Base-by-base conservation (phyloP, 2,888 invertebrate species). In the Troilus luridus region DNA sequence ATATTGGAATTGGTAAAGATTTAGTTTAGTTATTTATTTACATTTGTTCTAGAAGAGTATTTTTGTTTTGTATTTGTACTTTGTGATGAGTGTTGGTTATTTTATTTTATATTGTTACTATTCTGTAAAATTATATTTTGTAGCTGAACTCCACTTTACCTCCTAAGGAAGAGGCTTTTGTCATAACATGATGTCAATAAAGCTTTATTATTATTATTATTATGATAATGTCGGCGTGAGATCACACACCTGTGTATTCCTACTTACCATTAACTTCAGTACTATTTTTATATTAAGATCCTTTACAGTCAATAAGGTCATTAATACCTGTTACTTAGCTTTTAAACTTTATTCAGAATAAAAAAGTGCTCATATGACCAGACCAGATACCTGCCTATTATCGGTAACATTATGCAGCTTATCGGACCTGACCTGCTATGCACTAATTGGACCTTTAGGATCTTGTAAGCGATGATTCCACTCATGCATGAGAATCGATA, bases 341-440 rank as follows among this genome's bases (percentile, higher is more conserved):
- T 24, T 24, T 12, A 24, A 24, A 24, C 24, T 24, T 12, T 24
- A 67, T 67, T 8, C 41, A 41, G 41, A 41, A 67, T 10, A 67
- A 67, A 67, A n/a, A 27, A 5, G 24, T 24, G 12, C 14, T 67
- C 24, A 14, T 24, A 7, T 67, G 10, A 67, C 12, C 67, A 24
- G n/a, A 67, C 14, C 24, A 67, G 24, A 64, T 67, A 67, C 24
- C 62, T 14, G 11, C 24, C 24, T 67, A 67, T 67, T 67, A 67
- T 7, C 64, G n/a, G n/a, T 64, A n/a, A n/a, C 67, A 67, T 67
- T 67, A 67, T 67, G 14, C 67, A 67, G 67, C 24, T 24, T 81
- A 81, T 56, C 81, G 21, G 81, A 81, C 17, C 81, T 19, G 81
- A 81, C 81, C 81, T 81, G 54, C 21, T 21, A 41, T 81, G 81